Percentiles rank a stretch among this genome's conserved stretches.
Conservation (phyloP, 2,888 invertebrate genomes). For the Ichneumoninae sp. region DNA sequence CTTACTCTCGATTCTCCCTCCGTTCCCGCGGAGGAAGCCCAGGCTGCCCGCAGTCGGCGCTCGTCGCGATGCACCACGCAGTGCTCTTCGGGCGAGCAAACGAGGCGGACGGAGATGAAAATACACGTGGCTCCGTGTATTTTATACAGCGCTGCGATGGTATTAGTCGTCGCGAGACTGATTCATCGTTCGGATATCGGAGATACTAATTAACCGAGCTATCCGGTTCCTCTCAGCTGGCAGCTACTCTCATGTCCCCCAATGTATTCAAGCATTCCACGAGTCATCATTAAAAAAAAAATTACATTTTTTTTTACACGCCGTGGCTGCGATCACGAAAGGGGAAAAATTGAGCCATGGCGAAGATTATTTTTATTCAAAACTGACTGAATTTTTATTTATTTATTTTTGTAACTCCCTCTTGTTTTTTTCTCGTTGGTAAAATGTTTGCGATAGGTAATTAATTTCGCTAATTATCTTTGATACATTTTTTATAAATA, state of each 20-base stretch:
- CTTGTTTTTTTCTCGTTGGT: background rate
- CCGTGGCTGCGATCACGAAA: constrained; percentile 1
- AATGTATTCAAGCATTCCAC: constrained; percentile 12
- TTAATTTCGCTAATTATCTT: background rate
- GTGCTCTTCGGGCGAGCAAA: constrained; percentile 24
- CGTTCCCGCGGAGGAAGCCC: constrained; percentile 18
- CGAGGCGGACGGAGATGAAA: constrained; percentile 28
- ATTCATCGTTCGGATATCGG: constrained; percentile 76
- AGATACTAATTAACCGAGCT: constrained; percentile 78
- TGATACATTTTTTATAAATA: no score
- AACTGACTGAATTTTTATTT: background rate
- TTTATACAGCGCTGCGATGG: constrained; percentile 39
- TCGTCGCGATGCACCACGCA: constrained; percentile 40
- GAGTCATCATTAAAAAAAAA: constrained; percentile 16
- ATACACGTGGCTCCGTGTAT: constrained; percentile 44
- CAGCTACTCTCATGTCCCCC: constrained; percentile 57
- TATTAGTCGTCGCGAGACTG: constrained; percentile 65
- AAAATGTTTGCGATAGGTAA: background rate
- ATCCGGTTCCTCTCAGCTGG: constrained; percentile 80
- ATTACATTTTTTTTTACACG: background rate
- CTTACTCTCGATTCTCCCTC: constrained; percentile 37
- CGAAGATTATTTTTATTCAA: background rate
- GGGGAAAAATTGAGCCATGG: background rate
- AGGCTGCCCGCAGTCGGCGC: constrained; percentile 17
- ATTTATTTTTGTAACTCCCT: background rate